A percentile compares a stretch with the other conserved stretches of the same genome.
Conservation (phyloP, 2,113 vertebrate genomes). For the Orycteropus afer region DNA sequence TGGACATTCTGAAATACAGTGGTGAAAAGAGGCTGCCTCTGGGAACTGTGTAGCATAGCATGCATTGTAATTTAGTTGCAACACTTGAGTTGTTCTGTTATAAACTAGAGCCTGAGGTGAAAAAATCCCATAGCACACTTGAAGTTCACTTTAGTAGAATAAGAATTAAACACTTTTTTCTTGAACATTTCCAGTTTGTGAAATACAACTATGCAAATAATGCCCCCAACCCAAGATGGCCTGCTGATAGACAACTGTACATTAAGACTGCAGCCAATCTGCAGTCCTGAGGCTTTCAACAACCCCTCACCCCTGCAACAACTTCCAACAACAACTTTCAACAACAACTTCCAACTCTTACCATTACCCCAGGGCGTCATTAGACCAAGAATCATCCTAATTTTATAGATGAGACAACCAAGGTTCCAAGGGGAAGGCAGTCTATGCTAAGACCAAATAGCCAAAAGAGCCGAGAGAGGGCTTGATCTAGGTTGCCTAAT, state of each 20-base stretch:
- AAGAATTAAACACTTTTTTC: not conserved
- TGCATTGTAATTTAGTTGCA: not conserved
- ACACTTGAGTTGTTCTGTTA: not conserved
- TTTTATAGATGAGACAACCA: not conserved
- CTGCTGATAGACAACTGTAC: not conserved
- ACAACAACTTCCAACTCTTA: not conserved
- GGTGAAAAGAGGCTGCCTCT: not conserved
- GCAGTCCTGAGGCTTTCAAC: not conserved
- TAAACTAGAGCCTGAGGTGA: not conserved
- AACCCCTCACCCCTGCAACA: not conserved
- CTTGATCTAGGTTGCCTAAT: not conserved
- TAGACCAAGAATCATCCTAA: not conserved
- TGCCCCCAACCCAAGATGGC: not conserved
- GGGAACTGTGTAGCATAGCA: not conserved
- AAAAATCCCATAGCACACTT: not conserved
- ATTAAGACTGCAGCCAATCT: not conserved
- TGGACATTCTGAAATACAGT: not conserved
- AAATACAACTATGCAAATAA: conserved; percentile 40
- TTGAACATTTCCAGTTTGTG: not conserved
- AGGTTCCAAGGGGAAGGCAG: not conserved
- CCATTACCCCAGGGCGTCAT: not conserved
- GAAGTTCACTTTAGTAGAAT: conserved; percentile 21
- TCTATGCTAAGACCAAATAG: not conserved
- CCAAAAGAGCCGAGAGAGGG: not conserved
- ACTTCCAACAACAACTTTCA: not conserved